Conservation (phyloP, 2,888 invertebrate genomes). For the Drosophila macrospina region DNA sequence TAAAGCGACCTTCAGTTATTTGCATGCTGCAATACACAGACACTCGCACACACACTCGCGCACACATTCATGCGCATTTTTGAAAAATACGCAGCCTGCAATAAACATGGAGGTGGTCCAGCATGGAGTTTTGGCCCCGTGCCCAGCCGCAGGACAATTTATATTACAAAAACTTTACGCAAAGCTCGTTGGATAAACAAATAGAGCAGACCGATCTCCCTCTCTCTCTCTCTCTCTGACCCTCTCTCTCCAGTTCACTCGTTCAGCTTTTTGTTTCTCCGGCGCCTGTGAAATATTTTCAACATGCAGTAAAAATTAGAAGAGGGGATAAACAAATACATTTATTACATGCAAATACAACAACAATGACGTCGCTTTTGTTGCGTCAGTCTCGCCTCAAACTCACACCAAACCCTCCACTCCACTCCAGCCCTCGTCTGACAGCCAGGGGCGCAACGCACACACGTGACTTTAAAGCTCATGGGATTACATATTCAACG, state of each 20-base stretch:
- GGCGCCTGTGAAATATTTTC: conserved; percentile 60
- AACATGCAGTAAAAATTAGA: conserved; percentile 73
- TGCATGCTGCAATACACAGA: conserved; percentile 21
- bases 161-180: conserved; percentile 69
- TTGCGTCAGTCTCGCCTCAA: conserved; percentile 52
- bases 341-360: conserved; percentile 78
- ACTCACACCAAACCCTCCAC: conserved; percentile 7
- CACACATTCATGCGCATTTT: conserved; percentile 15
- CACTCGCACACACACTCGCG: not conserved
- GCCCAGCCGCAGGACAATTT: conserved; percentile 79
- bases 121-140: conserved; percentile 44
- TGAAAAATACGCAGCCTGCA: conserved; percentile 45
- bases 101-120: conserved; percentile 25
- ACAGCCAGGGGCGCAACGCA: conserved; percentile 40
- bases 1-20: conserved; percentile 45
- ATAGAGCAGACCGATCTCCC: conserved; percentile 39
- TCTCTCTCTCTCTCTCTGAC: too few species aligned
- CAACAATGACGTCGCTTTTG: conserved; percentile 64
- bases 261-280: conserved; percentile 33
- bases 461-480: conserved; percentile 82
- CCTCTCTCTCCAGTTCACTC: not conserved
- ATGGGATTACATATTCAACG: conserved; percentile 76
- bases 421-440: not conserved
- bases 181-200: conserved; percentile 62
- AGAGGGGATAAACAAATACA: conserved; percentile 76